Evolutionary conservation across 2,888 invertebrate species (phyloP), one percentile per base, ranked within the genome.

Genomic region (Lapara coniferarum): DNA sequence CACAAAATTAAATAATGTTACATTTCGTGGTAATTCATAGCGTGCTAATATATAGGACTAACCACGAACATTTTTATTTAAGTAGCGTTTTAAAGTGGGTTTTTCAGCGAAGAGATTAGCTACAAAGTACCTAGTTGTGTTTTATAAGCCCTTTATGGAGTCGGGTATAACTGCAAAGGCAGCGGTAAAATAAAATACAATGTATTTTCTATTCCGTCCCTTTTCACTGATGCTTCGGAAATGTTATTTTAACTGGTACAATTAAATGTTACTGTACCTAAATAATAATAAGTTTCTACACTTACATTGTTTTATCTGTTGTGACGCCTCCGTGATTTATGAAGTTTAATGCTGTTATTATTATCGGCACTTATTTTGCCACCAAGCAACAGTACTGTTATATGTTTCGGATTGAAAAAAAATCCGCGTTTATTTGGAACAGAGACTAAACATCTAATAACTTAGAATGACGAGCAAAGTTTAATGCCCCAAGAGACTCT

Each of bases 111-210:
- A 19, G 37, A 68, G 58, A 58, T 25, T 58, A 51, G 30, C 57
- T 57, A 58, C 51, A 68, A 58, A 37, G 51, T 51, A n/a, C n/a
- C n/a, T n/a, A 68, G 16, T 49, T 37, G 57, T 51, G n/a, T 68
- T 49, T 56, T 66, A 56, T 66, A 69, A 56, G 66, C 55, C 55
- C 69, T 69, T 66, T 56, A 66, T 69, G 49, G 19, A 66, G 53
- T 56, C 63, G 66, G 46, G 30, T 69, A 51, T 49, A 69, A 69
- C 51, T 37, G 49, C 56, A 49, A 52, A 69, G 57, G 57, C 49
- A 49, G 57, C 51, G 10, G 37, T 69, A 69, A 57, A 69, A 69
- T 66, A 66, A 66, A 66, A 69, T 69, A 69, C 69, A 69, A 57
- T 69, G 66, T 69, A 51, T 69, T 56, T 66, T 69, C 51, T 69